Conservation (phyloP, 2,113 vertebrate species). For the Elephantulus edwardii region DNA sequence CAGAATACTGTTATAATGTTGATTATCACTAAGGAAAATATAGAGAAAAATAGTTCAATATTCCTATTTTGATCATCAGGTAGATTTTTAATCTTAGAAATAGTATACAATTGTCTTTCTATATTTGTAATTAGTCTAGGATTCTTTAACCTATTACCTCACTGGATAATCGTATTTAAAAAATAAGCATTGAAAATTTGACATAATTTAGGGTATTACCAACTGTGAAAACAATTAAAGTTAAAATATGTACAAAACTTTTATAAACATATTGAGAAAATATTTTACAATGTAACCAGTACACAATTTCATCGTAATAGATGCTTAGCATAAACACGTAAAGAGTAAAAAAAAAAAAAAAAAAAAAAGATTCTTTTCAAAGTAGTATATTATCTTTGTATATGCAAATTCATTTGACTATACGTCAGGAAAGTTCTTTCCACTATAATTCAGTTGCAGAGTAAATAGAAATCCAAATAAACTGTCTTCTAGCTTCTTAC, state of each 20-base stretch:
- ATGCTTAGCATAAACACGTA: conserved; percentile 6
- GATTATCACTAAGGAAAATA: background rate
- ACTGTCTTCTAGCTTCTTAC: background rate
- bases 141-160: background rate
- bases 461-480: background rate
- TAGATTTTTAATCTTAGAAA: conserved; percentile 9
- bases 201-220: conserved; percentile 1
- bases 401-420: background rate
- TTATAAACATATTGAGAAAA: background rate
- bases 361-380: background rate
- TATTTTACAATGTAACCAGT: background rate
- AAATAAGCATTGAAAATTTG: conserved; percentile 16
- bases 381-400: background rate
- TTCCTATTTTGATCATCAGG: conserved; percentile 4
- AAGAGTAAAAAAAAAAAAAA: background rate
- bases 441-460: background rate
- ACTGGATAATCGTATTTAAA: background rate
- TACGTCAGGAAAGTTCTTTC: background rate
- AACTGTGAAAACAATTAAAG: background rate
- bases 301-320: background rate
- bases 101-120: conserved; percentile 7
- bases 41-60: background rate
- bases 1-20: conserved; percentile 23
- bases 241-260: conserved; percentile 19
- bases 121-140: conserved; percentile 34